A percentile compares a stretch with the other conserved stretches of the same genome.
phyloP scores from a whole-genome alignment of 2,888 invertebrate genomes.

The Rhagonycha lutea region DNA sequence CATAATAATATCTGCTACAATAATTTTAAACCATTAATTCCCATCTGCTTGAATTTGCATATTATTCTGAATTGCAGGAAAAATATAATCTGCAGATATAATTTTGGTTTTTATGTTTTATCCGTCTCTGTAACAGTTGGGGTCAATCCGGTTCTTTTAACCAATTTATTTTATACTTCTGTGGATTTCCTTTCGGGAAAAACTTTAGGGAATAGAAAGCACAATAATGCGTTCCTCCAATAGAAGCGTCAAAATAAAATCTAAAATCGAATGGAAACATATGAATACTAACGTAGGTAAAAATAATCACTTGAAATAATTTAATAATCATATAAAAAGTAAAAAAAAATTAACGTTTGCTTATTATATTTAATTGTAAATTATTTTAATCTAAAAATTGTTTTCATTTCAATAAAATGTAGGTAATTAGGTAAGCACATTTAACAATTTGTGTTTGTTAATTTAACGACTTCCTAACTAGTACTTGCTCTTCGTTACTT shows the following conservation, averaged over 20 bases:
- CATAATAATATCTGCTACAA: neutral
- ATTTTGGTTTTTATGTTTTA: no score
- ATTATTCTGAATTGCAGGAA: neutral
- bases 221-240: no score
- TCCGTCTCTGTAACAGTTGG: no score
- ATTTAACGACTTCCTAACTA: conserved; percentile 11
- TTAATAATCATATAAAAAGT: neutral
- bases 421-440: conserved; percentile 4
- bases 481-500: neutral
- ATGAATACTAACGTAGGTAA: neutral
- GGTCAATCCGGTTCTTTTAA: no score
- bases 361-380: neutral
- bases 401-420: neutral
- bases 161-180: no score
- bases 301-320: neutral
- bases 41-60: neutral
- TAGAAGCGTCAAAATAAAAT: no score
- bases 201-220: no score
- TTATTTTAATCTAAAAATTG: neutral
- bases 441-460: neutral
- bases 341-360: neutral
- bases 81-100: no score
- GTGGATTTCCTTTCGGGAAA: no score
- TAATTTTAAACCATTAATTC: neutral
- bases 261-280: no score